Base-by-base conservation (phyloP, 2,797 vertebrate genomes). In the Sebastes matsubarae region DNA sequence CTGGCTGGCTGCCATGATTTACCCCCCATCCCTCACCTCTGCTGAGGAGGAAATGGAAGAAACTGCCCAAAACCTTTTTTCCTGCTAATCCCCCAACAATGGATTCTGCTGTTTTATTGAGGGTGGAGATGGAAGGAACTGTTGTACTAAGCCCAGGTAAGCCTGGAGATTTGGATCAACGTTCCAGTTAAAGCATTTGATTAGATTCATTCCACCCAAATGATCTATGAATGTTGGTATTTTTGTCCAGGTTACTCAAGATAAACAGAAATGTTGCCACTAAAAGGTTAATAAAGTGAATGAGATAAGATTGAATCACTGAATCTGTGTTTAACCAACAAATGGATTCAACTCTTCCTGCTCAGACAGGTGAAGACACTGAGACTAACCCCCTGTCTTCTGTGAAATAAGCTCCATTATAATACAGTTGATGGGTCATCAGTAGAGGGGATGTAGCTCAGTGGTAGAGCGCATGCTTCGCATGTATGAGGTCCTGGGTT, bases 31-130 rank as follows among this genome's bases (percentile, higher is more conserved):
- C 27, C 55, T 82, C 59, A 81, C 87, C 82, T 92, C 85, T 77
- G 68, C 81, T 69, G 75, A 65, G 81, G 70, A 86, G 85, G 84
- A 93, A 92, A 87, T 88, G 81, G 79, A 90, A 88, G 81, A 86
- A 89, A 86, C 69, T 32, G 68, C 81, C 67, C 65, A 67, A 83
- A 87, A 80, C 75, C 72, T 72, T 38, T 81, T 80, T 57, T 22
- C 20, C 65, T 59, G 20, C 73, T 92, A 92, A 93, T 91, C 86
- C 87, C n/a, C 54, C 36, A 79, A 91, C 89, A 88, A 89, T 91
- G 75, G 83, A 66, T 79, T 80, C 54, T 81, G 79, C 85, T 90
- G 82, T 88, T 86, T 82, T 46, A 82, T 82, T 54, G 63, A 79
- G 34, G 80, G 13, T 2, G 22, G 79, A 58, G 76, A 76, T 79